Percentiles rank a stretch among this genome's conserved stretches.
Evolutionary conservation across 1,140 invertebrate genomes (phyloP).

Genomic region (Papilio aristodemus): DNA sequence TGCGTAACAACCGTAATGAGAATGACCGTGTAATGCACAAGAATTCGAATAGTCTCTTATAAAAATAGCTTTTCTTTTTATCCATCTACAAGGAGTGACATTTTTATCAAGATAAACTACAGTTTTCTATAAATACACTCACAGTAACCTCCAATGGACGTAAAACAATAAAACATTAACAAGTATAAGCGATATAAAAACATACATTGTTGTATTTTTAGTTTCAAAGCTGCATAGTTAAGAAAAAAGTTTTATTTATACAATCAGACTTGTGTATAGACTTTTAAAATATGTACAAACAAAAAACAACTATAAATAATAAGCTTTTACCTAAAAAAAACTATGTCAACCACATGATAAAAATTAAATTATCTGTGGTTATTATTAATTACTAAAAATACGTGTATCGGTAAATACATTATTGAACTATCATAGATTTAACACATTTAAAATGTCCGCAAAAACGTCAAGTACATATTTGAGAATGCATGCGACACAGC

Average conservation of each 20-base stretch:
- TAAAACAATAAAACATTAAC: neutral
- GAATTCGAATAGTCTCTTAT: slow-evolving; percentile 6
- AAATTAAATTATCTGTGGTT: neutral
- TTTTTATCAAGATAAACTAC: slow-evolving; percentile 1
- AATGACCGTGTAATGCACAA: slow-evolving; percentile 9
- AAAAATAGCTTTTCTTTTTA: slow-evolving; percentile 13
- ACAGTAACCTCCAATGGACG: neutral
- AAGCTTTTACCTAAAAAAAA: neutral
- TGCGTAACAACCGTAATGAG: slow-evolving; percentile 7
- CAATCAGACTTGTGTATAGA: neutral
- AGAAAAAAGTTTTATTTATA: neutral
- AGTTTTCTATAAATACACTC: neutral
- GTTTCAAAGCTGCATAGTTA: neutral
- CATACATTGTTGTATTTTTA: neutral
- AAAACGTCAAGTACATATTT: slow-evolving; percentile 23
- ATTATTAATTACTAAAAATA: no score
- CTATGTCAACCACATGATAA: neutral
- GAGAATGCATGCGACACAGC: slow-evolving; percentile 47
- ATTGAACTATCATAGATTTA: slow-evolving; percentile 15
- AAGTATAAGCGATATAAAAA: neutral
- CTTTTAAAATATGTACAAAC: no score
- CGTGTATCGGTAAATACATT: no score
- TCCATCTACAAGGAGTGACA: neutral
- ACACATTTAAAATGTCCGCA: slow-evolving; percentile 4
- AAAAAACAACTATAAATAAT: no score